Conservation (phyloP, 2,113 vertebrate genomes). For the Chionis minor region DNA sequence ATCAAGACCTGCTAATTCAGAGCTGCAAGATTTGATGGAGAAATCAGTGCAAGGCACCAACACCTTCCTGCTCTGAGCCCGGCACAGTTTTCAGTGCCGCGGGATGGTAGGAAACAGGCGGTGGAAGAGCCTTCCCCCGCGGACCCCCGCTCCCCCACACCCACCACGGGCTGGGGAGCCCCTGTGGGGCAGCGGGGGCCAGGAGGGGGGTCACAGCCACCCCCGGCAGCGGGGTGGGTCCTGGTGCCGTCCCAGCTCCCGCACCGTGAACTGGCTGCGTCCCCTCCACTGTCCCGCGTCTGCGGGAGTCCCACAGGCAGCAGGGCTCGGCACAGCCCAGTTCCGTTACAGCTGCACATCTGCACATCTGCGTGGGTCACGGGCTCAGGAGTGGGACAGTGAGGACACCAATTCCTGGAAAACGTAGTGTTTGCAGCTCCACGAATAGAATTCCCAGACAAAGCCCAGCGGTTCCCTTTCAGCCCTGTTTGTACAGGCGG, state of each 20-base stretch:
- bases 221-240: neutral
- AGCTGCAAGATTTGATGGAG: neutral
- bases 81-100: neutral
- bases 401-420: neutral
- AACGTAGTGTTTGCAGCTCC: neutral
- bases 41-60: neutral
- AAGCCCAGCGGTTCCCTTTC: neutral
- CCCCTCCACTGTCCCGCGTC: accelerated
- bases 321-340: neutral
- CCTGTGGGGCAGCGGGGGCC: no score
- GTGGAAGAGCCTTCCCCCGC: neutral
- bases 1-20: neutral
- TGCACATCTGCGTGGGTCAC: neutral
- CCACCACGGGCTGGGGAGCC: neutral
- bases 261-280: accelerated
- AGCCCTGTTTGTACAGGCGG: accelerated
- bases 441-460: neutral
- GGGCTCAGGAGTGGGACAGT: neutral
- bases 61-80: neutral
- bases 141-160: accelerated
- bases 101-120: accelerated
- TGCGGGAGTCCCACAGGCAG: neutral
- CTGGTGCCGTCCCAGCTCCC: neutral
- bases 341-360: accelerated
- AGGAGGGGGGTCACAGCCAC: no score